Conservation (phyloP, 2,888 invertebrate species). For the Melolontha melolontha region DNA sequence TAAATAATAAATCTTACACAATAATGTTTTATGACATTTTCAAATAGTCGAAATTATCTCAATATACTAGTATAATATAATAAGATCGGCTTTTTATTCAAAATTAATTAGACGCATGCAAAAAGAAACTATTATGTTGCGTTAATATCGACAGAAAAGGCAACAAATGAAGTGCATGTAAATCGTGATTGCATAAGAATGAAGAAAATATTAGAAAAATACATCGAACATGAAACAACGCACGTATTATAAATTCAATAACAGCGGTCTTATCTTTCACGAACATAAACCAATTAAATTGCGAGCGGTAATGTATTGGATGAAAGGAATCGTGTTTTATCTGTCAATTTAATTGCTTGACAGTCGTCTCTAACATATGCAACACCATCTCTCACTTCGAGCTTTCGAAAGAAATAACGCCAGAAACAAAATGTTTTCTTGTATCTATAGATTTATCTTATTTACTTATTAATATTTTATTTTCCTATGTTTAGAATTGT, state of each 20-base stretch:
- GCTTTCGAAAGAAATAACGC: constrained; percentile 17
- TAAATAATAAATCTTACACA: no score
- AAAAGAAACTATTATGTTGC: constrained; percentile 4
- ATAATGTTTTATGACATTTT: no score
- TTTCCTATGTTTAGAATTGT: no score
- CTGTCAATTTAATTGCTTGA: constrained; percentile 31
- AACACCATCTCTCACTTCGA: constrained; percentile 13
- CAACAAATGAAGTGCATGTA: constrained; percentile 26
- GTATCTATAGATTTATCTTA: no score
- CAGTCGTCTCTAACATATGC: constrained; percentile 8
- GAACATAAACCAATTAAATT: constrained; percentile 28
- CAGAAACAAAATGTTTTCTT: constrained; percentile 1
- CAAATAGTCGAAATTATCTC: no score
- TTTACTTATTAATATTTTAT: no score
- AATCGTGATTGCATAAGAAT: constrained; percentile 14
- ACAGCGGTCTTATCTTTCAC: constrained; percentile 1
- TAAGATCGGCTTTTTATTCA: constrained; percentile 5
- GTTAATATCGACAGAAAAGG: constrained; percentile 4
- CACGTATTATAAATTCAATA: constrained; percentile 26
- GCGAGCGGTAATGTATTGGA: constrained; percentile 29
- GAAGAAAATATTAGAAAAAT: constrained; percentile 10
- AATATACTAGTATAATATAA: no score
- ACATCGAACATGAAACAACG: background rate
- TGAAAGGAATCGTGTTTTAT: constrained; percentile 31
- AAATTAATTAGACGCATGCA: constrained; percentile 8